Percentiles rank a stretch among this genome's conserved stretches.
phyloP scores from a whole-genome alignment of 1,140 invertebrate genomes.

The Hycleus cichorii region DNA sequence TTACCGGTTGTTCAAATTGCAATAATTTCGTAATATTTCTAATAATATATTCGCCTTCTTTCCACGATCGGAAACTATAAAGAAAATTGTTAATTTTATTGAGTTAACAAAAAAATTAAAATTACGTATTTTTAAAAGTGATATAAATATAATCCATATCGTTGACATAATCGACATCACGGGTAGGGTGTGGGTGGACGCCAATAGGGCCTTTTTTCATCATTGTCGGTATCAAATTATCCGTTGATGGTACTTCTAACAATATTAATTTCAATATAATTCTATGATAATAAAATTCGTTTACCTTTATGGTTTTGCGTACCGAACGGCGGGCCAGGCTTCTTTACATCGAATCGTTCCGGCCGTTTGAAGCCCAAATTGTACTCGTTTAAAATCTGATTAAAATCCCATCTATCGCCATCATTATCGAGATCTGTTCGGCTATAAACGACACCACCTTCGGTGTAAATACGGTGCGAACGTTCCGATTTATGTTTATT shows the following conservation, averaged over 20 bases:
- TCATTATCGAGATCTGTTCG: constrained; percentile 12
- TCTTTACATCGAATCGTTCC: constrained; percentile 89
- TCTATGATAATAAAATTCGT: too few relatives aligned
- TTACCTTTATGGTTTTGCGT: constrained; percentile 31
- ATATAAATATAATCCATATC: constrained; percentile 65
- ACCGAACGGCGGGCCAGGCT: constrained; percentile 75
- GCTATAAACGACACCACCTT: constrained; percentile 53
- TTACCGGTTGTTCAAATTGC: constrained; percentile 46
- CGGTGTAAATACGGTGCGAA: constrained; percentile 47
- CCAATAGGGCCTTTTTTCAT: constrained; percentile 44
- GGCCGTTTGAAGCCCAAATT: constrained; percentile 70
- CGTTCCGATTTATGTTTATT: constrained; percentile 14
- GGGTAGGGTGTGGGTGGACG: constrained; percentile 37
- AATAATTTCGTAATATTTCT: constrained; percentile 53
- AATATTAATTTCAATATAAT: constrained; percentile 2
- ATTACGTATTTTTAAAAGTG: constrained; percentile 55
- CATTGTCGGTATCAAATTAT: constrained; percentile 26
- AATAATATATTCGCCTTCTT: constrained; percentile 50
- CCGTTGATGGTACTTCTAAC: not conserved
- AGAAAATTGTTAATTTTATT: constrained; percentile 5
- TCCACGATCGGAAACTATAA: constrained; percentile 45
- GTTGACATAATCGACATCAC: constrained; percentile 51
- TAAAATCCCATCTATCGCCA: constrained; percentile 33
- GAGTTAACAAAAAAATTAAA: not conserved
- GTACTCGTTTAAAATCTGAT: constrained; percentile 46